These are phyloP conservation scores for Sebastes trivittatus DNA, from an alignment of 2,797 vertebrate species.

Conservation along the genomic window DNA sequence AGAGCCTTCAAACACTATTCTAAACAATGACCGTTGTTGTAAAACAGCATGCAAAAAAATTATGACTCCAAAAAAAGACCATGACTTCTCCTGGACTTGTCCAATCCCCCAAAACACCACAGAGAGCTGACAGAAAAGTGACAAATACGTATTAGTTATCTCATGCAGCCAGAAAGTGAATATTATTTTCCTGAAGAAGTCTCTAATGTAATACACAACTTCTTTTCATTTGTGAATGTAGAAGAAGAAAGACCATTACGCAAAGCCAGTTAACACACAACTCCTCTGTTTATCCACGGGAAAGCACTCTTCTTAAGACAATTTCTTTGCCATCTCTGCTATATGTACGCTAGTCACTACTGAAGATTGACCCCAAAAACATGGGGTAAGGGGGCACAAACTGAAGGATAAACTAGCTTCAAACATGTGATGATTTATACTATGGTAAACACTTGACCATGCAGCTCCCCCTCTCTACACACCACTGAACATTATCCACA, in stretches of 20 bases:
- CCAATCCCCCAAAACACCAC: neutral
- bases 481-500: constrained; percentile 40
- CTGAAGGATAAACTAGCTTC: neutral
- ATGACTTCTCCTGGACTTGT: neutral
- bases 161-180: neutral
- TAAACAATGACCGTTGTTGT: neutral
- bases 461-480: constrained; percentile 16
- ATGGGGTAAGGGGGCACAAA: neutral
- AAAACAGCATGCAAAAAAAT: neutral
- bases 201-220: no score
- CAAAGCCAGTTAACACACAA: neutral
- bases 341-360: neutral
- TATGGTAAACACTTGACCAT: neutral
- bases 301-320: neutral
- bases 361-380: neutral
- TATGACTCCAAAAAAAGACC: neutral
- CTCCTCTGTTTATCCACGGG: neutral
- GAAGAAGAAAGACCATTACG: neutral
- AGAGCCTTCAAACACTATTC: neutral
- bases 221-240: neutral
- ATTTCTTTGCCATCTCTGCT: neutral
- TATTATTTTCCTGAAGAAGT: neutral
- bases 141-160: neutral
- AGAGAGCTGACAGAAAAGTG: neutral
- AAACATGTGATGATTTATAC: neutral